Base-by-base conservation (phyloP, 2,113 vertebrate genomes). In the Tupaia tana region DNA sequence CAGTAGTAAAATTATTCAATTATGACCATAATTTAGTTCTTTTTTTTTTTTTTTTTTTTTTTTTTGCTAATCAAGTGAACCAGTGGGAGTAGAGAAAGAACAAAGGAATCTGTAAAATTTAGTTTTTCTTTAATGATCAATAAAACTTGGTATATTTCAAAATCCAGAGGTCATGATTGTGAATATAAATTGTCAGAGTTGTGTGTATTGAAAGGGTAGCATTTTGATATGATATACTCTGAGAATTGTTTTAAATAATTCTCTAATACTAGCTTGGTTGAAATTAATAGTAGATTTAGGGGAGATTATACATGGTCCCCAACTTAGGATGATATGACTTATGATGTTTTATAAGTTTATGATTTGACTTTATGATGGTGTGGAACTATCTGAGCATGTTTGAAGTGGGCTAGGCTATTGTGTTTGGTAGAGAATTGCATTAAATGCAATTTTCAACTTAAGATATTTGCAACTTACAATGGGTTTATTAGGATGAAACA, bases 1-100 rank as follows among this genome's bases (percentile, higher is more conserved):
- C 56, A 90, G 3, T 93, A 31, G 10, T 93, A 87, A 67, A 93
- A 90, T 88, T 93, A 69, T 84, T 95, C 63, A 43, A 43, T 43
- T 43, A 43, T 79, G 19, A 78, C 15, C 6, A 27, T 71, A 31
- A 25, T 31, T 78, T 86, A 25, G 7, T 69, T 74, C 84, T 43
- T 74, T 18, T 92, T 69, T 56, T 5, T 69, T 43, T 43, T 43
- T 74, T 18, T 92, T 69, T 56, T 5, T 69, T 43, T 43, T 43
- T 43, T 43, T 43, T 43, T 3, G 43, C 43, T 43, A 43, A 43
- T 43, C 43, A 43, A 43, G 43, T 43, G 43, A 43, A 43, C 4
- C 43, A 4, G 43, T 43, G 43, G 6, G 43, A 43, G 43, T 43
- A 43, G 43, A 43, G 43, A 43, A 43, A 43, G 43, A 43, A 43